Evolutionary conservation across 2,113 vertebrate genomes (phyloP), one percentile per base, ranked within the genome.

Genomic region (Ochotona princeps): DNA sequence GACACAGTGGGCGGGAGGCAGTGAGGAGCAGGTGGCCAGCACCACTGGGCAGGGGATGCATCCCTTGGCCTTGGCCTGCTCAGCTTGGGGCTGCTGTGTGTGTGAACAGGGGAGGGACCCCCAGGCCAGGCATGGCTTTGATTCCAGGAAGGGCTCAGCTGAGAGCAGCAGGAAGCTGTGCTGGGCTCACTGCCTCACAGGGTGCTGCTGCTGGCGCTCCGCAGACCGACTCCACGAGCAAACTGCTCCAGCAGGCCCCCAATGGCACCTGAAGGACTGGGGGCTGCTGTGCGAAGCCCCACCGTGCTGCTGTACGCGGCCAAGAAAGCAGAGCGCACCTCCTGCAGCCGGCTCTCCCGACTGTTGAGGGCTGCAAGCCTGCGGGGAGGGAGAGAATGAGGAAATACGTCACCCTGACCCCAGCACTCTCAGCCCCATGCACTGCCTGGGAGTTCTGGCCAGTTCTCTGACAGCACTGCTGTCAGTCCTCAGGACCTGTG

Each of bases 161-260:
- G 90, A 87, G 88, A 74, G 74, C 30, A 85, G 66, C 91, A 95
- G 90, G 70, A 94, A 80, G 51, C 11, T 23, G 57, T 78, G 8
- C 13, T 25, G 17, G 60, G 21, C 25, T 38, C 51, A 75, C 11
- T 51, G 72, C 26, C 79, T 99, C 98, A 99, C 89, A 99, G 98
- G 7, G 99, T 98, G 93, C 98, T 95, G 96, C 98, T 95, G 94
- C 99, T 99, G 96, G 98, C 98, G 92, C 98, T 98, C 20, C 99
- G 98, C 76, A 99, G 98, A 89, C 99, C 99, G 0, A 99, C 99
- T 0, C 99, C 99, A 0, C 99, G 99, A 66, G 98, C 99, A 0
- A 99, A 99, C 97, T 99, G 99, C 98, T 99, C 99, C 70, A 99
- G 98, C 89, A 99, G 98, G 73, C 99, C 99, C 0, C 99, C 98